These are phyloP conservation scores for Ectobius pallidus DNA, from an alignment of 2,888 invertebrate genomes.

Conservation along the genomic window DNA sequence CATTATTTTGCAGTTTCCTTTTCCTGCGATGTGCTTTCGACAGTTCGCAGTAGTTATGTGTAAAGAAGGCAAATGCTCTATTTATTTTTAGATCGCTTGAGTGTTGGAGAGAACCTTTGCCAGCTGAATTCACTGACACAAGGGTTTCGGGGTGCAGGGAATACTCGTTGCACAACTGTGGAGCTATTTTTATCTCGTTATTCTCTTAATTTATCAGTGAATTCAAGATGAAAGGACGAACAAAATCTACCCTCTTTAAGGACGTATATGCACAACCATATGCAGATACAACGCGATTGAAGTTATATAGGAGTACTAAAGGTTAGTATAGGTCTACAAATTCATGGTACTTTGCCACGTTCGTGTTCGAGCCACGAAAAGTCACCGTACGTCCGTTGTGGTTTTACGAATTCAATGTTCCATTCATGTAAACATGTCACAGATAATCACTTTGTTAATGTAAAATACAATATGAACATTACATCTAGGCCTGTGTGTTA, in stretches of 20 bases:
- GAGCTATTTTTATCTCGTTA: neutral
- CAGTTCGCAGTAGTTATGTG: no score
- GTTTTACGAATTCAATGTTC: neutral
- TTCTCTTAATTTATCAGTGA: neutral
- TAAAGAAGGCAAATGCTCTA: neutral
- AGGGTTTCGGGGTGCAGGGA: neutral
- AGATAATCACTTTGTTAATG: neutral
- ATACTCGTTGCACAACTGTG: neutral
- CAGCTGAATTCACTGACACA: neutral
- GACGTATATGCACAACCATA: conserved; percentile 60
- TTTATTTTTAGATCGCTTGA: conserved; percentile 25
- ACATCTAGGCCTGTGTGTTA: no score
- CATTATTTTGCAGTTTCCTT: no score
- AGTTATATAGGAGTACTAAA: conserved; percentile 53
- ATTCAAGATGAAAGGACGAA: conserved; percentile 37
- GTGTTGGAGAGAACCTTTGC: neutral
- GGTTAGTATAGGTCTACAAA: conserved; percentile 46
- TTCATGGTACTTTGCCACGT: neutral
- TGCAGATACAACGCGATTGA: conserved; percentile 52
- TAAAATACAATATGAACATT: neutral
- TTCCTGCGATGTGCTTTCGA: no score
- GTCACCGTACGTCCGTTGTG: neutral
- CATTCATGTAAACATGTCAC: neutral
- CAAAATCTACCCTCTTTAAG: conserved; percentile 40
- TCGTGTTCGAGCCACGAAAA: neutral